phyloP scores from a whole-genome alignment of 1,140 invertebrate species.

The Drosophila lacteicornis region DNA sequence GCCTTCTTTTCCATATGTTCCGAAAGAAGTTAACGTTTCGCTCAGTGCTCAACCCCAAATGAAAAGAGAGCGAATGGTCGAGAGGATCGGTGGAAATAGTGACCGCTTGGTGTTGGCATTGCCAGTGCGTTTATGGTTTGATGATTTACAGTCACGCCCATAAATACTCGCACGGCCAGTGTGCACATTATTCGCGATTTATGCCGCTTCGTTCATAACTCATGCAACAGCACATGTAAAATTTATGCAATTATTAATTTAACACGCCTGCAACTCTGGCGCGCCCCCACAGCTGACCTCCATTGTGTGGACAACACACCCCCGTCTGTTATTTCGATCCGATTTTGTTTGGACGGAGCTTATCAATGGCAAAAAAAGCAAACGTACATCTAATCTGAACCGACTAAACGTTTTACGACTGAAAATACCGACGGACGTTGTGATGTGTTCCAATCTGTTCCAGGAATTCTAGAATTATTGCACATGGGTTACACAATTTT shows the following conservation, averaged over 20 bases:
- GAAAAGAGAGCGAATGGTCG: conserved; percentile 24
- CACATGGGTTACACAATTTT: background rate
- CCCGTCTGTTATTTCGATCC: conserved; percentile 1
- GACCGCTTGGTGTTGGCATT: conserved; percentile 56
- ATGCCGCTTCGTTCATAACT: conserved; percentile 81
- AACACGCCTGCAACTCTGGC: conserved; percentile 60
- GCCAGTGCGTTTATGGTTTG: conserved; percentile 83
- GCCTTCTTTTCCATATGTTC: background rate
- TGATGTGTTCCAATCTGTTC: conserved; percentile 30
- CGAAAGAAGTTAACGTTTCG: background rate
- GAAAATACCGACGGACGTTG: background rate
- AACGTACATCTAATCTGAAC: conserved; percentile 53
- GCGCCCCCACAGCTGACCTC: background rate
- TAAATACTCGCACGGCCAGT: conserved; percentile 84
- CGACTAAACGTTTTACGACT: conserved; percentile 44
- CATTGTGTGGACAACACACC: background rate
- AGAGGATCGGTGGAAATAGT: conserved; percentile 31
- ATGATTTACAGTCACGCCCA: conserved; percentile 82
- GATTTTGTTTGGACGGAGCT: conserved; percentile 19
- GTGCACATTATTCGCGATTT: conserved; percentile 84
- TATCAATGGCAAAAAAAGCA: conserved; percentile 4
- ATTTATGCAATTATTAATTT: conserved; percentile 85
- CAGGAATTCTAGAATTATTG: background rate
- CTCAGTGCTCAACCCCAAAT: background rate
- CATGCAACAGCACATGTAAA: conserved; percentile 84